Evolutionary conservation across 2,113 vertebrate genomes (phyloP).

Genomic region (Lonchura striata): DNA sequence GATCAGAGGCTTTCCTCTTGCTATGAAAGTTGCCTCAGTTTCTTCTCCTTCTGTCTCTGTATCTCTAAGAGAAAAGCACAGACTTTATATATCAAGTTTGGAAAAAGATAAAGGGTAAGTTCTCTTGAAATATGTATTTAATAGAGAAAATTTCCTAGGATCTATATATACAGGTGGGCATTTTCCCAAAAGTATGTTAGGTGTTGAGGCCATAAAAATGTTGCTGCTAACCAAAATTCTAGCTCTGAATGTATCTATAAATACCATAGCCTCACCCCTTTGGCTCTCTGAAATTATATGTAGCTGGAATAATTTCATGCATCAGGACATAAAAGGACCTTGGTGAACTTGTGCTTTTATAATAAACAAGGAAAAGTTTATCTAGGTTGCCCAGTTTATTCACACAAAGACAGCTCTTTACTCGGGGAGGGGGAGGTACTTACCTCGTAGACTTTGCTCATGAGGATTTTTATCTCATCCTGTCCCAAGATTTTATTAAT

Average conservation of each 20-base stretch:
- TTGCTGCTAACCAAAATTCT: conserved; percentile 10
- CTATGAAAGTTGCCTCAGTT: neutral
- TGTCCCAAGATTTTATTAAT: neutral
- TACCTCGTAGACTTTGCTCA: neutral
- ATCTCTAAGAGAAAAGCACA: neutral
- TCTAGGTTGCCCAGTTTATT: neutral
- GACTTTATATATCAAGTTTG: neutral
- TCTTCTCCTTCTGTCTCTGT: neutral
- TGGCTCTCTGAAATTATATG: neutral
- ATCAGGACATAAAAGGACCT: neutral
- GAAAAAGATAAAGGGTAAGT: neutral
- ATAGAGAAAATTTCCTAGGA: neutral
- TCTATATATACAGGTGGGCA: neutral
- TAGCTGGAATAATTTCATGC: neutral
- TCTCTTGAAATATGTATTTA: neutral
- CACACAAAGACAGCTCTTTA: neutral
- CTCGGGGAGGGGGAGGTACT: neutral
- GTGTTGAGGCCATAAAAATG: neutral
- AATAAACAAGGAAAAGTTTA: conserved; percentile 28
- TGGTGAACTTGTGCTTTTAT: conserved; percentile 20
- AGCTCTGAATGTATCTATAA: neutral
- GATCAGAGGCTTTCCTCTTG: neutral
- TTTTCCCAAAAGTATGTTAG: neutral
- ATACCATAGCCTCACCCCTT: neutral
- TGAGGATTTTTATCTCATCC: neutral